These are phyloP conservation scores for Rhamphomyia laevipes DNA, from an alignment of 2,888 invertebrate species.

Conservation along the genomic window DNA sequence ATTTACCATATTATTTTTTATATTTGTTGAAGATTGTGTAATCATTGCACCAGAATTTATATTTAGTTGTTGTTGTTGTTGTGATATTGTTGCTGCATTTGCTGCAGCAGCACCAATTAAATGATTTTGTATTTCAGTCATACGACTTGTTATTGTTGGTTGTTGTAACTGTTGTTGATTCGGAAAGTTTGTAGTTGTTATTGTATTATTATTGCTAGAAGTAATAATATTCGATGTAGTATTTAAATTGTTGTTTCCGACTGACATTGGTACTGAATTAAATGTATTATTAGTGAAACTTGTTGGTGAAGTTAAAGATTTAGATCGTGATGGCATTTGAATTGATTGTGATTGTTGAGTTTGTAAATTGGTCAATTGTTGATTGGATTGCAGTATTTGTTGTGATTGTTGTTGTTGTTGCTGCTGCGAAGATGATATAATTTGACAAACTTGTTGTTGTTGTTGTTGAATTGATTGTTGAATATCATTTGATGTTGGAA, in stretches of 20 bases:
- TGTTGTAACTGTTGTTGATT: slow-evolving; percentile 3
- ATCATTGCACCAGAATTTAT: not conserved
- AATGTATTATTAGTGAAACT: not conserved
- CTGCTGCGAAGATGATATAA: not conserved
- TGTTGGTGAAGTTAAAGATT: not conserved
- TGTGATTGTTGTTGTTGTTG: slow-evolving; percentile 3
- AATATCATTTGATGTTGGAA: slow-evolving; percentile 34
- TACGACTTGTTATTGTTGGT: slow-evolving; percentile 19
- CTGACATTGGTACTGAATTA: slow-evolving; percentile 1
- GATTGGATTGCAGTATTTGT: slow-evolving; percentile 1
- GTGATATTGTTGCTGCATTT: slow-evolving; percentile 8
- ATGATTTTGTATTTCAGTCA: slow-evolving; percentile 20
- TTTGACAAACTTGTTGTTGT: slow-evolving; percentile 9
- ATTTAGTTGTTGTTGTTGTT: not conserved
- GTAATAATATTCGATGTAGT: too few species aligned
- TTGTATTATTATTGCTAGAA: not conserved
- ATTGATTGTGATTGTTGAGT: slow-evolving; percentile 10
- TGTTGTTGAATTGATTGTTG: slow-evolving; percentile 16
- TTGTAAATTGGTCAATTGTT: not conserved
- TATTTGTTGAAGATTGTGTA: not conserved
- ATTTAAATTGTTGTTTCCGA: slow-evolving; percentile 7
- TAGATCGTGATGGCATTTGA: slow-evolving; percentile 8
- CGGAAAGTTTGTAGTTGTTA: not conserved
- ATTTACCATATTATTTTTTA: not conserved
- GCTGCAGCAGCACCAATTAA: slow-evolving; percentile 15